A percentile compares a stretch with the other conserved stretches of the same genome.
phyloP scores from a whole-genome alignment of 1,140 invertebrate species.

The Papilio helenus region DNA sequence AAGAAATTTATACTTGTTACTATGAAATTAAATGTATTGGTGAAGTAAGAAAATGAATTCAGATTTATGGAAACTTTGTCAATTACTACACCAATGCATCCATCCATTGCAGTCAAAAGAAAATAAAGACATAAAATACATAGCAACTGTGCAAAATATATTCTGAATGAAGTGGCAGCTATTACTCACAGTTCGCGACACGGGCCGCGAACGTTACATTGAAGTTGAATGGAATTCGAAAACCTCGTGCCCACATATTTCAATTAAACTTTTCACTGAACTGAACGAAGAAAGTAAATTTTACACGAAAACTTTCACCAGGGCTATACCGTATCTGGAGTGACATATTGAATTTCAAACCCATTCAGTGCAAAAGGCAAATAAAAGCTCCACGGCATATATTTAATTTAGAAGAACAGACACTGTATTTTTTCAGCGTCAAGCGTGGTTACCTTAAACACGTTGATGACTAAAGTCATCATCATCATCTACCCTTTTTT shows the following conservation, averaged over 20 bases:
- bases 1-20: neutral
- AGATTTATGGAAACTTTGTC: too few relatives aligned
- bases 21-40: neutral
- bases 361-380: neutral
- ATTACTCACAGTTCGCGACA: slow-evolving; percentile 28
- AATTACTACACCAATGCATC: too few relatives aligned
- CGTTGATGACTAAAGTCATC: too few relatives aligned
- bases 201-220: slow-evolving; percentile 13
- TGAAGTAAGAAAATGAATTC: too few relatives aligned
- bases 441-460: too few relatives aligned
- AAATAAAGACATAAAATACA: neutral
- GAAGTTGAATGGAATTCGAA: slow-evolving; percentile 27
- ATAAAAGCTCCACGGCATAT: too few relatives aligned
- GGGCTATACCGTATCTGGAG: neutral
- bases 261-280: slow-evolving; percentile 25
- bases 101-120: neutral
- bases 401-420: too few relatives aligned
- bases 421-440: too few relatives aligned
- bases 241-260: slow-evolving; percentile 28
- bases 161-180: slow-evolving; percentile 15
- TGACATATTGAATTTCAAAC: slow-evolving; percentile 1
- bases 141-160: neutral
- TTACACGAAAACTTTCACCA: slow-evolving; percentile 10
- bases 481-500: too few relatives aligned
- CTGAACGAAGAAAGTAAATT: slow-evolving; percentile 24